Conservation (phyloP, 2,888 invertebrate genomes). For the Cordilura impudica region DNA sequence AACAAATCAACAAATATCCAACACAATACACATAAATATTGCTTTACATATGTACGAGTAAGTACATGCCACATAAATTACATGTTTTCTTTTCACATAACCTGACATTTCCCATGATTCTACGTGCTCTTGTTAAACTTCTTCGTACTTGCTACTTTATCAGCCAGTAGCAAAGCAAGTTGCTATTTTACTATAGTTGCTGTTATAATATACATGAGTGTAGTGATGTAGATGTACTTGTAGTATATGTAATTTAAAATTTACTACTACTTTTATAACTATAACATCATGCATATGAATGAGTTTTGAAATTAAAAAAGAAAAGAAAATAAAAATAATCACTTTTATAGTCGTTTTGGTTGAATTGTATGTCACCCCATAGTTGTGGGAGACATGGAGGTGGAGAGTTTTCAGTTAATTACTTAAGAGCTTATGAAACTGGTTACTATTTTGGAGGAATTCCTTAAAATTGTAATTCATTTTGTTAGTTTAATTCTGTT, state of each 20-base stretch:
- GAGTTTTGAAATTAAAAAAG: slow-evolving; percentile 14
- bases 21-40: not conserved
- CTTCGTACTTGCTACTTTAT: slow-evolving; percentile 30
- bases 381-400: no score
- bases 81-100: slow-evolving; percentile 36
- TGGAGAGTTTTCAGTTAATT: no score
- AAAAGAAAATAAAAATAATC: no score
- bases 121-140: slow-evolving; percentile 29
- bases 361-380: not conserved
- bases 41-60: not conserved
- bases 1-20: slow-evolving; percentile 22
- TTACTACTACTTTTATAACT: slow-evolving; percentile 31
- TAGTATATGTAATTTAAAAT: slow-evolving; percentile 35
- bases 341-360: not conserved
- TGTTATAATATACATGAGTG: not conserved
- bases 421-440: no score
- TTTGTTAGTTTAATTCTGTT: no score
- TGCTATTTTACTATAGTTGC: not conserved
- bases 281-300: slow-evolving; percentile 47
- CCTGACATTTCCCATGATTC: slow-evolving; percentile 51
- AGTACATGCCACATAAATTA: slow-evolving; percentile 35
- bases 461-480: no score
- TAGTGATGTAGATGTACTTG: not conserved
- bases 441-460: no score
- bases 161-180: slow-evolving; percentile 14